Percentiles rank a stretch among this genome's conserved stretches.
These are phyloP conservation scores for Hymenochirus boettgeri DNA, from an alignment of 2,113 vertebrate genomes.

Conservation along the genomic window DNA sequence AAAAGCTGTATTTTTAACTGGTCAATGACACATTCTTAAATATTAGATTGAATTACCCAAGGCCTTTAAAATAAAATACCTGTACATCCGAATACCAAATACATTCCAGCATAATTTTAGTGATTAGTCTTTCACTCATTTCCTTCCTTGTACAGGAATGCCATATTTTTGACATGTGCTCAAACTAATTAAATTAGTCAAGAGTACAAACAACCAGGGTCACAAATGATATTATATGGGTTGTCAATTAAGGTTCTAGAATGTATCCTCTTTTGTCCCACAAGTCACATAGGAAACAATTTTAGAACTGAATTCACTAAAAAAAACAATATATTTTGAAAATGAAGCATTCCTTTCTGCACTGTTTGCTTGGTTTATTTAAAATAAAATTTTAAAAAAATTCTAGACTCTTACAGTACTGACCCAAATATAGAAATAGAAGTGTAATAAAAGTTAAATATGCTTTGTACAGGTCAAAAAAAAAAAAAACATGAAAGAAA, in stretches of 20 bases:
- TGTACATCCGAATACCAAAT: neutral
- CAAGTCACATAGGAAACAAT: neutral
- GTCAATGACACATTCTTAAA: neutral
- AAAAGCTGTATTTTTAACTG: neutral
- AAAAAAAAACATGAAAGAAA: constrained; percentile 26
- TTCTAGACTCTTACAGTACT: neutral
- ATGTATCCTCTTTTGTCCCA: neutral
- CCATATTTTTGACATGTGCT: constrained; percentile 1
- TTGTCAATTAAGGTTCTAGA: neutral
- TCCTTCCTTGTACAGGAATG: constrained; percentile 3
- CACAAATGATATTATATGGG: neutral
- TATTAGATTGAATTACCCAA: neutral
- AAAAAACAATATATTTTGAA: too few species aligned
- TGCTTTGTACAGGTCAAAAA: neutral
- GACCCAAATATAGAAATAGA: neutral
- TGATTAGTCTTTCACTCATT: constrained; percentile 14
- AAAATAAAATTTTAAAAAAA: neutral
- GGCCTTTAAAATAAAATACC: neutral
- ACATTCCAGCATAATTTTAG: neutral
- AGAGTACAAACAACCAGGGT: neutral
- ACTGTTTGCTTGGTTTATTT: too few species aligned
- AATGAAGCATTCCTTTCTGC: too few species aligned
- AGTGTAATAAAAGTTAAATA: neutral
- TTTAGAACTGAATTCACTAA: too few species aligned
- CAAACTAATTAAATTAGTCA: neutral